A percentile compares a stretch with the other conserved stretches of the same genome.
These are phyloP conservation scores for Stomatorhinus ivindoensis DNA, from an alignment of 2,113 vertebrate genomes.

Conservation along the genomic window DNA sequence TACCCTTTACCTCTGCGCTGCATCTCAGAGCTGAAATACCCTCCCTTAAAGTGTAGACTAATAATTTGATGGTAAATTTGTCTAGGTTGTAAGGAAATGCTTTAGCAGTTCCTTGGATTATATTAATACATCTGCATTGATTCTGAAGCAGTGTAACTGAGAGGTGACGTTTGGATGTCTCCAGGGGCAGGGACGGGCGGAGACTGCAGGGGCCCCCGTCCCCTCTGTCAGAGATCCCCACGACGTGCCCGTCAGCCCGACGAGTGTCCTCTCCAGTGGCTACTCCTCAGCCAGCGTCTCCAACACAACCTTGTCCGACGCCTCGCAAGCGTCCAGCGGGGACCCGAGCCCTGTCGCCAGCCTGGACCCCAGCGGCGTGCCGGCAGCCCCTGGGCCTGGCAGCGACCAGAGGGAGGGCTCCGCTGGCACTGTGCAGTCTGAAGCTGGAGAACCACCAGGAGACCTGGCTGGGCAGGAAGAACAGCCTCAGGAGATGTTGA, in stretches of 20 bases:
- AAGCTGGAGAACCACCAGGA: not conserved
- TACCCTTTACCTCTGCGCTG: not conserved
- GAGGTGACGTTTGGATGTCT: not conserved
- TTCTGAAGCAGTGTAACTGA: not conserved
- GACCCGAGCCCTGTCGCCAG: slow-evolving; percentile 22
- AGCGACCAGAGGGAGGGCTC: not conserved
- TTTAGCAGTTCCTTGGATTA: not conserved
- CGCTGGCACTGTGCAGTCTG: not conserved
- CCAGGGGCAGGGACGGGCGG: not conserved
- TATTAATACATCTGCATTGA: not conserved
- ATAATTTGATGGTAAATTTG: not conserved
- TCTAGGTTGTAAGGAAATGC: not conserved
- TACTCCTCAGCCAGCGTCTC: slow-evolving; percentile 82
- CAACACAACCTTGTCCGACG: slow-evolving; percentile 69
- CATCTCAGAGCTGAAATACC: not conserved
- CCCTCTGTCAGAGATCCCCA: slow-evolving; percentile 31
- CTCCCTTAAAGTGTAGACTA: not conserved
- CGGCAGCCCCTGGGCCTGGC: too few relatives aligned
- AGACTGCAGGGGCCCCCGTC: slow-evolving; percentile 40
- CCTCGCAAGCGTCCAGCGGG: slow-evolving; percentile 44
- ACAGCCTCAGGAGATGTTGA: not conserved
- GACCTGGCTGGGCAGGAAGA: not conserved
- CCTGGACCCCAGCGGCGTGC: slow-evolving; percentile 3
- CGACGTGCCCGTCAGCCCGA: slow-evolving; percentile 63
- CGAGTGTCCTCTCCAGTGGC: slow-evolving; percentile 74